A percentile compares a stretch with the other conserved stretches of the same genome.
Conservation (phyloP, 2,113 vertebrate species). For the Engystomops pustulosus region DNA sequence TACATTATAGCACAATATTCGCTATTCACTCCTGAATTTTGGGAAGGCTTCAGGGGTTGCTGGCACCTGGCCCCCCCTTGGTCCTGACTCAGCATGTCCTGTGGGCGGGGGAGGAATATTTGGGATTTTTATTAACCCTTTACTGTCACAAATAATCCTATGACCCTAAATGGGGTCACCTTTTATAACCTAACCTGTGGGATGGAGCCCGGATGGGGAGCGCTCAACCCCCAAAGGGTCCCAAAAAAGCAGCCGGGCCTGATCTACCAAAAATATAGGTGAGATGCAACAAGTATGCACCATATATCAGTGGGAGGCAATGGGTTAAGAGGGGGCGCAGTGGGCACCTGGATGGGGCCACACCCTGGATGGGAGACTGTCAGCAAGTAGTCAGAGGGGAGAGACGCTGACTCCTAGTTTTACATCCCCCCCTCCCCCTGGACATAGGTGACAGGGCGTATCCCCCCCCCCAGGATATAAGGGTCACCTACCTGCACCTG, state of each 20-base stretch:
- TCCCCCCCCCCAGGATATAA: not conserved
- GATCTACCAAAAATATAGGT: too few species aligned
- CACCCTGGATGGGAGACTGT: not conserved
- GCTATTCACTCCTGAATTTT: conserved; percentile 13
- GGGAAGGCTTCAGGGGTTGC: conserved; percentile 9
- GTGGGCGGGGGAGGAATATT: conserved; percentile 10
- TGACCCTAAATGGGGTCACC: too few species aligned
- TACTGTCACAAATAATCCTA: too few species aligned
- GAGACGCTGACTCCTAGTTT: too few species aligned
- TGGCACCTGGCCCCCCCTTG: not conserved
- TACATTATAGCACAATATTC: conserved; percentile 32
- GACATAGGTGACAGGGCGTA: not conserved
- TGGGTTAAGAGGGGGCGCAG: not conserved
- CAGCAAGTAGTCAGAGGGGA: conserved; percentile 10
- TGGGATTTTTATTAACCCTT: conserved; percentile 1
- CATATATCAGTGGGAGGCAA: not conserved
- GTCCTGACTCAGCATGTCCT: conserved; percentile 33
- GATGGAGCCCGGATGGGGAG: not conserved
- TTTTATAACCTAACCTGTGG: too few species aligned
- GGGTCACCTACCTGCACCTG: conserved; percentile 42
- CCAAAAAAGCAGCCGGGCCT: too few species aligned
- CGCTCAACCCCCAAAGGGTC: too few species aligned
- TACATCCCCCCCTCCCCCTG: not conserved
- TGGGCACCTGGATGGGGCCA: not conserved
- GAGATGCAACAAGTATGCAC: not conserved